Evolutionary conservation across 2,113 vertebrate genomes (phyloP).

Genomic region (Nymphicus hollandicus): DNA sequence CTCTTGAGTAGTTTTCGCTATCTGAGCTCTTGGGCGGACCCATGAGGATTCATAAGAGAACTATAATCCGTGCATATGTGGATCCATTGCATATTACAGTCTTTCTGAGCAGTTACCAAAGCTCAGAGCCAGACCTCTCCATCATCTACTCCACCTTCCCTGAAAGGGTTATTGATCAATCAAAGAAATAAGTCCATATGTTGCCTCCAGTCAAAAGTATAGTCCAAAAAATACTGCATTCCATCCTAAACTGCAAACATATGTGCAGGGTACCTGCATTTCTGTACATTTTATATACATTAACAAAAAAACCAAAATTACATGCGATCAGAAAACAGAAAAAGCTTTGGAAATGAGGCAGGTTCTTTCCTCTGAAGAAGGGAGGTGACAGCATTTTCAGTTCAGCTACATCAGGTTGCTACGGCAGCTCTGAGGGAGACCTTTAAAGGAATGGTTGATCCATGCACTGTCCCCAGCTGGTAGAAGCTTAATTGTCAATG

Average conservation of each 20-base stretch:
- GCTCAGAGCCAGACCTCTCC: neutral
- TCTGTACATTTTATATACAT: neutral
- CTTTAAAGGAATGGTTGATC: accelerated
- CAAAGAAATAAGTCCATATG: neutral
- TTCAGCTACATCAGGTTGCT: neutral
- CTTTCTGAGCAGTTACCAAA: neutral
- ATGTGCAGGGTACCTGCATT: neutral
- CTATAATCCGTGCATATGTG: neutral
- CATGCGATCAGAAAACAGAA: neutral
- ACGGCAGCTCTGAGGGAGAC: neutral
- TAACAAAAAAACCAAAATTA: neutral
- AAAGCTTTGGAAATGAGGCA: neutral
- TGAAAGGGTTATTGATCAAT: neutral
- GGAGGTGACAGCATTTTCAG: neutral
- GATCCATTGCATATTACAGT: neutral
- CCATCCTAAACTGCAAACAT: neutral
- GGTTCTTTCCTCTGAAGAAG: neutral
- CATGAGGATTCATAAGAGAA: accelerated
- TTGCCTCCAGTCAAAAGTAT: neutral
- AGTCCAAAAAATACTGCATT: neutral
- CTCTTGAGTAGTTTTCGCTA: neutral
- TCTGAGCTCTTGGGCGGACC: neutral
- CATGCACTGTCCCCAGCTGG: accelerated
- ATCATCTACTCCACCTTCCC: neutral
- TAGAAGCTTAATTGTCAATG: neutral